Evolutionary conservation across 2,113 vertebrate species (phyloP), one percentile per base, ranked within the genome.

Genomic region (Sorex araneus): DNA sequence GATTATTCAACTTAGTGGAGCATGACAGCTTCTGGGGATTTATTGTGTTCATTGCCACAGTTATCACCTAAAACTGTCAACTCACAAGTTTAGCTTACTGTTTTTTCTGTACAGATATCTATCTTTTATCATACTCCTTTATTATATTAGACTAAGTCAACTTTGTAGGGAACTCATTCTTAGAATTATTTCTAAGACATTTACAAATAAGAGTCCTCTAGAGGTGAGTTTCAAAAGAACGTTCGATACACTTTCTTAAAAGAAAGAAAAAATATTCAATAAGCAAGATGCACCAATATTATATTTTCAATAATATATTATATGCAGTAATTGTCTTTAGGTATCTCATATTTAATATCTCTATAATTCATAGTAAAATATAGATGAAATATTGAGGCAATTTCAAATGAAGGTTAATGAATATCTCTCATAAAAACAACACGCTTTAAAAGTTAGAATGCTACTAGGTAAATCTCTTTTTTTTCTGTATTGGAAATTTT

Each of bases 1-100:
- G 71, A 96, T 97, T 94, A 96, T 86, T 96, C 66, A 88, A 21
- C 74, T 89, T 89, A 96, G 83, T 34, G 86, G 88, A 96, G 90
- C 81, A 78, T 90, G 91, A 92, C 90, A 94, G 16, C 27, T 81
- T 8, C 30, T 90, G 89, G 96, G 83, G 10, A 96, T 96, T 97
- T 95, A 90, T 36, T 93, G 30, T 66, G 32, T 47, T 82, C 73
- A 82, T 15, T 89, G 12, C 18, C 93, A 77, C 57, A 95, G 76
- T 95, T 80, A 50, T 97, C 84, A 95, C 57, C 76, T n/a, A 96
- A 89, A 95, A 82, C 1, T 89, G 50, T 84, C 94, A 77, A 87
- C 93, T 94, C 36, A 84, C 18, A 94, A 93, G 8, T 70, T 32
- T 40, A 85, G 64, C 10, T 94, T 89, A 5, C 16, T 32, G 50